phyloP scores from a whole-genome alignment of 2,113 vertebrate genomes.

The Rostratula benghalensis region DNA sequence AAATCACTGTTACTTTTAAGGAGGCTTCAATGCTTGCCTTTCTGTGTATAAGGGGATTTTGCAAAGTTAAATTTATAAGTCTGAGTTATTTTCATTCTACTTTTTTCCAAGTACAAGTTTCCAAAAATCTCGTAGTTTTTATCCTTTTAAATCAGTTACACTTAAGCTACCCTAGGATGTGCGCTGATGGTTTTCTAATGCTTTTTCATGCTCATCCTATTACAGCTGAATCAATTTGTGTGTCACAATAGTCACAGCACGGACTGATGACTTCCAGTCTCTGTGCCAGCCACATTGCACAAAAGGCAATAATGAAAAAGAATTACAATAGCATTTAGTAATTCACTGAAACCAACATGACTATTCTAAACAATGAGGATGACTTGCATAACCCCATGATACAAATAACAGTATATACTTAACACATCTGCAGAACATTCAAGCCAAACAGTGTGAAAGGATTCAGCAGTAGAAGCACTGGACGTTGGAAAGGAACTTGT shows the following conservation, averaged over 20 bases:
- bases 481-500: neutral
- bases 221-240: neutral
- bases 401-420: neutral
- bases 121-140: neutral
- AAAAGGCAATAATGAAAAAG: neutral
- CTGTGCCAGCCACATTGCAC: neutral
- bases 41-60: neutral
- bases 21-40: neutral
- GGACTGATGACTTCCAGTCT: conserved; percentile 19
- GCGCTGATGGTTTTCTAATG: neutral
- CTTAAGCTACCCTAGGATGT: neutral
- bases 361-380: neutral
- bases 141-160: neutral
- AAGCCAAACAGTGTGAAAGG: neutral
- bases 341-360: neutral
- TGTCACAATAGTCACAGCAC: neutral
- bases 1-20: neutral
- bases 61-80: neutral
- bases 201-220: neutral
- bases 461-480: neutral
- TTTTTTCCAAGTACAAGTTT: neutral
- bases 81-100: neutral
- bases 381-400: neutral
- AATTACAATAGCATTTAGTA: neutral
- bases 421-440: neutral